These are phyloP conservation scores for Pholis gunnellus DNA, from an alignment of 2,113 vertebrate species.

Conservation along the genomic window DNA sequence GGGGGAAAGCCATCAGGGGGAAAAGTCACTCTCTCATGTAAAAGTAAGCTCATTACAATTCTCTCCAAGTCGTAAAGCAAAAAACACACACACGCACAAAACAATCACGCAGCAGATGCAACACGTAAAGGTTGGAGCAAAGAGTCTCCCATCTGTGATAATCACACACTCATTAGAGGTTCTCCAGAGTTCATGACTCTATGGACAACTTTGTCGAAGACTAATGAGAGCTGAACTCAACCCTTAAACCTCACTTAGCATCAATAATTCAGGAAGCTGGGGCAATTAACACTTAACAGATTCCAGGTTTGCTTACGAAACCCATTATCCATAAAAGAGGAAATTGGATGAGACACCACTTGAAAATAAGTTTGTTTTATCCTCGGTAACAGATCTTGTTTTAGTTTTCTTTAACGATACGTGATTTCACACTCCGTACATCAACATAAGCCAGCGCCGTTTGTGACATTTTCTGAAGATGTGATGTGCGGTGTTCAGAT, in stretches of 20 bases:
- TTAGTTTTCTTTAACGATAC: background rate
- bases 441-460: background rate
- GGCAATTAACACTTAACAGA: conserved; percentile 65
- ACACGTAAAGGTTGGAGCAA: conserved; percentile 31
- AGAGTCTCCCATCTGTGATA: conserved; percentile 44
- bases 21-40: conserved; percentile 22
- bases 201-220: conserved; percentile 57
- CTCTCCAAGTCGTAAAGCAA: conserved; percentile 22
- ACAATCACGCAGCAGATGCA: conserved; percentile 28
- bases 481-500: background rate
- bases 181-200: conserved; percentile 63
- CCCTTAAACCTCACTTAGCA: conserved; percentile 73
- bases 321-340: conserved; percentile 28
- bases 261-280: conserved; percentile 75
- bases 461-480: conserved; percentile 14
- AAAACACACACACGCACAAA: conserved; percentile 18
- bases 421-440: background rate
- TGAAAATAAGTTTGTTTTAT: conserved; percentile 10
- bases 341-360: conserved; percentile 11
- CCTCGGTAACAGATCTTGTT: background rate
- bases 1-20: background rate
- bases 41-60: conserved; percentile 60
- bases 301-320: conserved; percentile 57
- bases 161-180: conserved; percentile 70
- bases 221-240: conserved; percentile 75